A percentile compares a stretch with the other conserved stretches of the same genome.
phyloP scores from a whole-genome alignment of 2,113 vertebrate genomes.

The Rhagologus leucostigma region DNA sequence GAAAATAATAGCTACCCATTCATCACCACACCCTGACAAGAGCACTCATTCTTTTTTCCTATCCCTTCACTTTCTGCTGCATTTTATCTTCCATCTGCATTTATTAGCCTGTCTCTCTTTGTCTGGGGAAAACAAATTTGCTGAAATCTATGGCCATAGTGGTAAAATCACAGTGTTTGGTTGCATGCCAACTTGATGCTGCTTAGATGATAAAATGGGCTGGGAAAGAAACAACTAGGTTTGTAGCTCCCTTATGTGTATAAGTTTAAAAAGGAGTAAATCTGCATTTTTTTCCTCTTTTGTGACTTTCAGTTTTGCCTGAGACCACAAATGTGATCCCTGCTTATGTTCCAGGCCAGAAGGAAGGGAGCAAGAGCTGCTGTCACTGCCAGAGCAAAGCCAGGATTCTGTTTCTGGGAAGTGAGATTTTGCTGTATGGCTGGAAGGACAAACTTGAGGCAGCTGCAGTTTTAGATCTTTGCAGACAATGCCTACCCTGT shows the following conservation, averaged over 20 bases:
- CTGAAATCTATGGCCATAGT: conserved; percentile 4
- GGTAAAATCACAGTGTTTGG: conserved; percentile 13
- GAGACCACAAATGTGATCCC: background rate
- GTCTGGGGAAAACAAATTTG: conserved; percentile 38
- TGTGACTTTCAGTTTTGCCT: background rate
- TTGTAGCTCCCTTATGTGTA: background rate
- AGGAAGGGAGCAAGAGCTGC: background rate
- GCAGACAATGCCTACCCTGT: background rate
- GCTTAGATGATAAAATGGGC: conserved; percentile 4
- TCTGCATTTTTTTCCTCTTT: background rate
- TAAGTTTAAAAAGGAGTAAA: background rate
- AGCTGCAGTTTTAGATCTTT: background rate
- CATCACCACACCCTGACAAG: conserved; percentile 33
- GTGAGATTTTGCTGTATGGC: background rate
- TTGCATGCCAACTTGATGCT: background rate
- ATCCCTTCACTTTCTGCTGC: conserved; percentile 18
- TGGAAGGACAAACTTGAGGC: background rate
- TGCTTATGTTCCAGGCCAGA: background rate
- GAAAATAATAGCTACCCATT: conserved; percentile 33
- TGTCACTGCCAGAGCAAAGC: background rate
- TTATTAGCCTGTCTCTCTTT: conserved; percentile 45
- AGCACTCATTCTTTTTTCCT: background rate
- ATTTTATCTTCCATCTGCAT: conserved; percentile 57
- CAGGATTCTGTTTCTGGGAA: background rate
- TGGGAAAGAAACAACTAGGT: background rate